A percentile compares a stretch with the other conserved stretches of the same genome.
phyloP scores from a whole-genome alignment of 1,140 invertebrate genomes.

The Sycobia sp. region DNA sequence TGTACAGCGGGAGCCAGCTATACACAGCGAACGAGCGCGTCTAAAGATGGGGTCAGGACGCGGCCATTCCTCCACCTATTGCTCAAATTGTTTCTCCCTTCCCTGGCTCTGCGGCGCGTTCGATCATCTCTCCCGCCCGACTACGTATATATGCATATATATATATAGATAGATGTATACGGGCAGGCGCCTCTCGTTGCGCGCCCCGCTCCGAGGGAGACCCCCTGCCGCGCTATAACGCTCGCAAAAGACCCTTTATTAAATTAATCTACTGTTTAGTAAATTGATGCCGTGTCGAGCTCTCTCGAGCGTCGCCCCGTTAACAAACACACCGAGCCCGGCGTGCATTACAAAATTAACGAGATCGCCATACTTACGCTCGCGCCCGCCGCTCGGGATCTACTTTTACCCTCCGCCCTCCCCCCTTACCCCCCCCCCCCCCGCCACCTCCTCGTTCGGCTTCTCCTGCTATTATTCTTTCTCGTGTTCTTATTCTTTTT shows the following conservation, averaged over 20 bases:
- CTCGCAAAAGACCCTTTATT: conserved; percentile 47
- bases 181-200: too few species aligned
- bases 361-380: conserved; percentile 8
- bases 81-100: conserved; percentile 34
- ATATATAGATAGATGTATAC: neutral
- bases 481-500: neutral
- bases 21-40: conserved; percentile 43
- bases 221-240: neutral
- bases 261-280: conserved; percentile 59
- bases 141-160: too few species aligned
- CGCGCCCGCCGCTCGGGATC: neutral
- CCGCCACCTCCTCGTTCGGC: neutral
- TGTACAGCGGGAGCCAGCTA: conserved; percentile 47
- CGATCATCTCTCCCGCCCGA: conserved; percentile 47
- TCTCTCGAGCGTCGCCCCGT: conserved; percentile 20
- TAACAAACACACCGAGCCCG: conserved; percentile 26
- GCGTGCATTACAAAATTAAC: conserved; percentile 22
- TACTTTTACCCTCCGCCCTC: neutral
- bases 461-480: neutral
- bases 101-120: conserved; percentile 33
- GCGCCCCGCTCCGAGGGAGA: too few species aligned
- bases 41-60: conserved; percentile 46
- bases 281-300: conserved; percentile 51
- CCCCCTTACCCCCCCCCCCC: neutral
- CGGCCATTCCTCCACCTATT: conserved; percentile 35